Evolutionary conservation across 2,113 vertebrate species (phyloP), one percentile per base, ranked within the genome.

Genomic region (Ailurus styani): DNA sequence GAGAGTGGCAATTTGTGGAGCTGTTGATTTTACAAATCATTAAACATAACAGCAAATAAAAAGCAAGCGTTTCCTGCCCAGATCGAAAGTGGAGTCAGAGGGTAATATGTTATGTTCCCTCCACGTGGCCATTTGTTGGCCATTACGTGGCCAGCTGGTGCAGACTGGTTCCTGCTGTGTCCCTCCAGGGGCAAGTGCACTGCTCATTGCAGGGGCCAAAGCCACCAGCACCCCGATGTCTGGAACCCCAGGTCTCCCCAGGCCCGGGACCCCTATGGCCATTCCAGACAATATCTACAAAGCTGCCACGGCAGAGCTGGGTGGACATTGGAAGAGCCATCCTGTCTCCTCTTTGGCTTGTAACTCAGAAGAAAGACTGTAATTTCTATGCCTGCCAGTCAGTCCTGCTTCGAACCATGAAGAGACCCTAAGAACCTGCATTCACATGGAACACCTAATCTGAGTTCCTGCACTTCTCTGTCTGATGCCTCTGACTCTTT

Each of bases 11-110:
- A 66, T 96, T 93, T 97, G 57, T 96, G 78, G 92, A 92, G 95
- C 77, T 97, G 95, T 94, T 98, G 97, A 94, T 98, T 98, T 98
- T 98, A 98, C 97, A 98, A 98, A 97, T 98, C 98, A 97, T 98
- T 98, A 97, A 98, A 91, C 93, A 93, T 97, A 97, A 96, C 82
- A 98, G 96, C 96, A 98, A 98, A 97, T 95, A 97, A 93, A 97
- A 98, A 98, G 96, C 15, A 27, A 97, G 96, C n/a, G 34, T 97
- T 97, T 97, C 5, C 64, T 98, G 91, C 14, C 78, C 29, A 20
- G 90, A 97, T 96, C n/a, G 93, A 98, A 97, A 83, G 72, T 93
- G 84, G 95, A 96, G 55, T 93, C 86, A 2, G 64, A 88, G 45
- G 93, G 90, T 50, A 88, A 96, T 1, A 17, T 64, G 88, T 86